Evolutionary conservation across 1,140 invertebrate species (phyloP).

Genomic region (Monochamus saltuarius): DNA sequence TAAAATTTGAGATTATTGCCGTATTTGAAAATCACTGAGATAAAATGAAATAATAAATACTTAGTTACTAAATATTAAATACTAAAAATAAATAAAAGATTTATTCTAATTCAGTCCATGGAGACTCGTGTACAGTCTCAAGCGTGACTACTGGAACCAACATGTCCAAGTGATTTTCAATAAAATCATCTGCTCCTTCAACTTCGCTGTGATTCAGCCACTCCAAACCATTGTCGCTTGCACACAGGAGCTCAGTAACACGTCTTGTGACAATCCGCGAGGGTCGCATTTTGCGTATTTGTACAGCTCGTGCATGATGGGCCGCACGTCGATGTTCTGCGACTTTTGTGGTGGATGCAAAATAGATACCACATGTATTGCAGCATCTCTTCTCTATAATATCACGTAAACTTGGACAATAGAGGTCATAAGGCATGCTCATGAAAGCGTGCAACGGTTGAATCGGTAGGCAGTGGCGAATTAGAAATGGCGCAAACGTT

Average conservation of each 20-base stretch:
- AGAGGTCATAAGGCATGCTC: constrained; percentile 8
- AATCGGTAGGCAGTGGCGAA: constrained; percentile 10
- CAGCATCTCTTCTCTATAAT: constrained; percentile 13
- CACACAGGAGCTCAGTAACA: constrained; percentile 6
- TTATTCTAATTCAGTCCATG: constrained; percentile 13
- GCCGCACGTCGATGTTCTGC: constrained; percentile 8
- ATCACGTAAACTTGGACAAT: constrained; percentile 6
- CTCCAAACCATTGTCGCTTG: constrained; percentile 11
- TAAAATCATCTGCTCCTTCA: constrained; percentile 9
- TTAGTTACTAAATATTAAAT: too few species aligned
- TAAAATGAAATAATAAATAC: too few species aligned
- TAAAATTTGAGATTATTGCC: too few species aligned
- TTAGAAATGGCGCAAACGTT: constrained; percentile 1
- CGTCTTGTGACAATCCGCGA: constrained; percentile 15
- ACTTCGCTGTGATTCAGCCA: constrained; percentile 6
- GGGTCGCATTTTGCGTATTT: constrained; percentile 11
- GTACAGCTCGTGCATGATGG: too few species aligned
- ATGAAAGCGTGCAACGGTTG: constrained; percentile 1
- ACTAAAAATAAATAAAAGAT: constrained; percentile 6
- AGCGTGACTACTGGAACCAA: constrained; percentile 8
- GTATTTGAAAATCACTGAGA: too few species aligned
- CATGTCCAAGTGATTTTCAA: constrained; percentile 13
- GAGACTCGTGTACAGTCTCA: constrained; percentile 10
- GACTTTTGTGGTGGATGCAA: constrained; percentile 3
- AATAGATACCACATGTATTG: constrained; percentile 10